These are phyloP conservation scores for Steinernema scapterisci DNA, from an alignment of 2,888 invertebrate species.

Conservation along the genomic window DNA sequence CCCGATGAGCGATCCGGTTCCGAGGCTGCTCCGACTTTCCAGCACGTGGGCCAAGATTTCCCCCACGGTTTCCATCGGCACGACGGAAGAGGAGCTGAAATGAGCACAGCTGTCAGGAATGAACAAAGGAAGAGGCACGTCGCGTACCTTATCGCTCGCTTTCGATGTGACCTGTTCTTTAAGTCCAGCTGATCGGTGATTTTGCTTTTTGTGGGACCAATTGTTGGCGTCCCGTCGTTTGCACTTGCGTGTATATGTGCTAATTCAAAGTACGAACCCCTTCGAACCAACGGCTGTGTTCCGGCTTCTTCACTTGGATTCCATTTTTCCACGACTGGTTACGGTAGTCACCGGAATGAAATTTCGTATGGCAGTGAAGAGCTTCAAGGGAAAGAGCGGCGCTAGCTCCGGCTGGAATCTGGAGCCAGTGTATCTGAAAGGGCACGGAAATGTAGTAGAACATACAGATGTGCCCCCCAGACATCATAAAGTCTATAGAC, in stretches of 20 bases:
- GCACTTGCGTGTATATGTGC: background rate
- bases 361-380: slow-evolving; percentile 3
- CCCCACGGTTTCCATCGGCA: slow-evolving; percentile 19
- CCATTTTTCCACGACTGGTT: slow-evolving; percentile 7
- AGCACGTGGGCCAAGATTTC: slow-evolving; percentile 11
- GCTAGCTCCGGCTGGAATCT: background rate
- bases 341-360: slow-evolving; percentile 25
- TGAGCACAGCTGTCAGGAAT: background rate
- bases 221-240: background rate
- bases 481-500: no score
- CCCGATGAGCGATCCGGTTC: background rate
- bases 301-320: background rate
- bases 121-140: background rate
- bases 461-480: background rate
- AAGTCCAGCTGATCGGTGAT: slow-evolving; percentile 6
- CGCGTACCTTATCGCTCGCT: background rate
- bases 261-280: slow-evolving; percentile 19
- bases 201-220: background rate
- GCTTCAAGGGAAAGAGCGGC: background rate
- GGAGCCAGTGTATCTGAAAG: background rate
- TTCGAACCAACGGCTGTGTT: background rate
- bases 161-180: slow-evolving; percentile 24
- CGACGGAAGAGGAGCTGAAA: background rate
- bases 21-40: slow-evolving; percentile 29
- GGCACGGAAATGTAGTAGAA: background rate